Base-by-base conservation (phyloP, 2,113 vertebrate species). In the Elanoides forficatus region DNA sequence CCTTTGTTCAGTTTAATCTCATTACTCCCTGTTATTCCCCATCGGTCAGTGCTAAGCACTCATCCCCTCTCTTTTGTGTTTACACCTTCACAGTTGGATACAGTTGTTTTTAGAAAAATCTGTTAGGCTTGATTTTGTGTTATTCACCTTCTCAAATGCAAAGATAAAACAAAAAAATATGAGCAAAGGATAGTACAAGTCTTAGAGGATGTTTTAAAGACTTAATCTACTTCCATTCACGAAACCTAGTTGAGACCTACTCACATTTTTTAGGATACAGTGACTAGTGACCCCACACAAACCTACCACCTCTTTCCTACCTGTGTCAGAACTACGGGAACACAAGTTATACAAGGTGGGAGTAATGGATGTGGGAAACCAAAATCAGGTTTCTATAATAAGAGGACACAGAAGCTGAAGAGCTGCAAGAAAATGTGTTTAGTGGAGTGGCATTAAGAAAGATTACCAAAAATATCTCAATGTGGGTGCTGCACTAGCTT, bases 1-100 rank as follows among this genome's bases (percentile, higher is more conserved):
- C 78, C 81, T 97, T 97, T 98, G 97, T 97, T 96, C 88, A 26
- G 75, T 95, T 95, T 96, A 97, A 97, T 95, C 95, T 97, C 95
- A 96, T 97, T 97, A 95, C 56, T 96, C 90, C 88, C 86, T 82
- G 85, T 92, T 83, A 97, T 88, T 96, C 90, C 95, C 88, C 52
- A 19, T 86, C 0, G 36, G 94, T 72, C 88, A 70, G 73, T 68
- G 56, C 87, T 53, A 70, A 68, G 70, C 36, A 34, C 70, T 88
- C 88, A 75, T 72, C 34, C 66, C 63, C 42, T 93, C 85, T 97
- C 55, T 83, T 91, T 85, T 85, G 52, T 95, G 74, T 88, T 95
- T 85, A 82, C 93, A 92, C 75, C 89, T 92, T 84, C 90, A 76
- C 71, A 79, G 34, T 38, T 42, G 55, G 52, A 66, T 58, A 60